Evolutionary conservation across 2,888 invertebrate genomes (phyloP), one percentile per base, ranked within the genome.

Genomic region (Philereme vetulata): DNA sequence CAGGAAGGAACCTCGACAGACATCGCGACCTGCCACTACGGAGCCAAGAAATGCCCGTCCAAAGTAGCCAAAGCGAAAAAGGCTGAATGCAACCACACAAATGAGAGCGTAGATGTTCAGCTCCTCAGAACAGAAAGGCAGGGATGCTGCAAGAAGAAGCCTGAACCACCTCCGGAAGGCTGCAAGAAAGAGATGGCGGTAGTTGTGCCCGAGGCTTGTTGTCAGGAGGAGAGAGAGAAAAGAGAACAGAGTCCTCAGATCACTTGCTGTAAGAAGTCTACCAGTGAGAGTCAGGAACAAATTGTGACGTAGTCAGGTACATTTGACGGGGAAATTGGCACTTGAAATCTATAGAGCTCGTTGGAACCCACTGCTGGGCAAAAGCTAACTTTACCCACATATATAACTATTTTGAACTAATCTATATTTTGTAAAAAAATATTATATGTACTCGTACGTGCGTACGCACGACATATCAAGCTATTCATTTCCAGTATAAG

Each of bases 271-370:
- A 80, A 81, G 0, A 85, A 78, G 58, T 74, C 80, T 5, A 70
- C 81, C 2, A 81, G 83, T 9, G 89, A 86, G 21, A 91, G 91
- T 63, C 90, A 90, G 64, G 90, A 91, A 62, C 86, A 90, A 60
- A 91, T 92, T 47, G 72, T 88, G 38, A 65, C 52, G 47, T 61
- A 65, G 55, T 21, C 21, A 21, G 21, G 21, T 21, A 21, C n/a
- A n/a, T n/a, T n/a, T n/a, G n/a, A n/a, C 21, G 21, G 21, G 21
- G 21, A 21, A 21, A 21, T 2, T 21, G 21, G 21, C 21, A 21
- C 21, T 21, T 21, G 2, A 21, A 21, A 21, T 21, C 21, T 21
- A 21, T 21, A 21, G 21, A 21, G 21, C 1, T 21, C 21, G 21
- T 21, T 21, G 21, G 21, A 21, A 21, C 21, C 21, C 21, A 21